Percentiles rank a stretch among this genome's conserved stretches.
phyloP scores from a whole-genome alignment of 2,797 vertebrate genomes.

The Melanotaenia maccullochi region DNA sequence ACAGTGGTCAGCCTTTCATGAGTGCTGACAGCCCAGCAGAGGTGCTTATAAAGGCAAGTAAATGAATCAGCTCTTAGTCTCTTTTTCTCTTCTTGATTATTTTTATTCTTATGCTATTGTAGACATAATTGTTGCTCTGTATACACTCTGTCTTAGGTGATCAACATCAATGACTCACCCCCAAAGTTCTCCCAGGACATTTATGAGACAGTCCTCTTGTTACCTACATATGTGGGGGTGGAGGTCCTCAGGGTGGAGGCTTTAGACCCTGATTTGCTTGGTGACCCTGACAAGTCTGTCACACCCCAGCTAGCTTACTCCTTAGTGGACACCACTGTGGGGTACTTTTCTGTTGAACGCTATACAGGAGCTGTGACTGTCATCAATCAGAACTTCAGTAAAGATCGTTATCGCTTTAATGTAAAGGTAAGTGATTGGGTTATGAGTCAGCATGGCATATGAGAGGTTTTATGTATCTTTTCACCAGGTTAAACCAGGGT shows the following conservation, averaged over 20 bases:
- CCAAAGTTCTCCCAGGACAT: constrained; percentile 89
- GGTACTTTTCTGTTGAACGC: constrained; percentile 86
- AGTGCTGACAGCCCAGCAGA: constrained; percentile 90
- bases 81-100: constrained; percentile 9
- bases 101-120: constrained; percentile 10
- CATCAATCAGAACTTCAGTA: constrained; percentile 88
- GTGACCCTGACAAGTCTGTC: constrained; percentile 75
- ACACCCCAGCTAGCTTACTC: constrained; percentile 87
- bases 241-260: constrained; percentile 89
- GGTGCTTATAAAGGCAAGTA: constrained; percentile 87
- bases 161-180: constrained; percentile 97
- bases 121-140: constrained; percentile 11
- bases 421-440: constrained; percentile 83
- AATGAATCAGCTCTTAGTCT: constrained; percentile 4
- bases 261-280: constrained; percentile 86
- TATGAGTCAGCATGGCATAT: background rate
- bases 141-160: constrained; percentile 69
- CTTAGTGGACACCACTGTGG: constrained; percentile 89
- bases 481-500: background rate
- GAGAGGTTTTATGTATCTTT: background rate
- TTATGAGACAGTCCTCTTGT: constrained; percentile 89
- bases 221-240: constrained; percentile 92
- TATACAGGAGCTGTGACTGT: constrained; percentile 87
- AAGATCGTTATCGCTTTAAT: constrained; percentile 92
- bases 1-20: constrained; percentile 87